These are phyloP conservation scores for Eucriotettix oculatus DNA, from an alignment of 2,888 invertebrate species.

Conservation along the genomic window DNA sequence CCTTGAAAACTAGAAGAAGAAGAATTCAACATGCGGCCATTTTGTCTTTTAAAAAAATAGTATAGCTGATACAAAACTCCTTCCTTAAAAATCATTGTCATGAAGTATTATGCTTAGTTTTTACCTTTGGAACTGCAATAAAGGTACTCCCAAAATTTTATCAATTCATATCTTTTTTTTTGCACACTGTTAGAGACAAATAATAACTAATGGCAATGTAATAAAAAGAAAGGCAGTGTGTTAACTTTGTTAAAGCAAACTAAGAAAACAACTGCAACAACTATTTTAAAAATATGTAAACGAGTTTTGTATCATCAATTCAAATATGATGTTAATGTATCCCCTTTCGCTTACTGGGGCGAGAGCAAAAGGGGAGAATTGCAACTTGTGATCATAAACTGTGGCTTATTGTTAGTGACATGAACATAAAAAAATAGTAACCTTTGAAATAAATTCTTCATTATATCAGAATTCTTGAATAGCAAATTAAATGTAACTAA, in stretches of 20 bases:
- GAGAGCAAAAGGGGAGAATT: constrained; percentile 3
- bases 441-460: background rate
- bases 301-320: constrained; percentile 6
- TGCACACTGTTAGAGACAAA: no score
- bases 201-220: no score
- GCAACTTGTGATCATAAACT: constrained; percentile 3
- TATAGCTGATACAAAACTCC: constrained; percentile 5
- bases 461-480: background rate
- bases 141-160: no score
- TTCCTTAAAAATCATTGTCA: background rate
- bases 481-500: background rate
- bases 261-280: no score
- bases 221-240: no score
- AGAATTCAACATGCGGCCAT: constrained; percentile 5
- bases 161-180: no score
- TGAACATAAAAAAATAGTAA: background rate
- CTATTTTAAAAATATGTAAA: background rate
- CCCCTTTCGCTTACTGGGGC: constrained; percentile 3
- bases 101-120: no score
- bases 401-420: constrained; percentile 4
- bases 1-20: constrained; percentile 3
- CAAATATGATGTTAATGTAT: background rate
- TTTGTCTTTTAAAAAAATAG: constrained; percentile 1
- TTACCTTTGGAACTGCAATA: no score
- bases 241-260: no score